These are phyloP conservation scores for Pteropus rufus DNA, from an alignment of 2,797 vertebrate species.

Conservation along the genomic window DNA sequence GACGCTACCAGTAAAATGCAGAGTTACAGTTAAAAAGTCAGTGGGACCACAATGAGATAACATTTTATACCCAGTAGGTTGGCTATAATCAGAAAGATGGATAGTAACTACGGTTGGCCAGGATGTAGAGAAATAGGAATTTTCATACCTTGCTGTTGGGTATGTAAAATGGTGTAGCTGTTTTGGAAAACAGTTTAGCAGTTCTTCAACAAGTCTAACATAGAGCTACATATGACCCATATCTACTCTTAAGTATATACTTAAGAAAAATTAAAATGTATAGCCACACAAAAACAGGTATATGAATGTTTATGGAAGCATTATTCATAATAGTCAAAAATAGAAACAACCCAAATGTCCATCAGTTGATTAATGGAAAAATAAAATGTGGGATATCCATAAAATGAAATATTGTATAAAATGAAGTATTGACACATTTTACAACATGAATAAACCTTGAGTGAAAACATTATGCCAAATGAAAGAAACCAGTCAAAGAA, in stretches of 20 bases:
- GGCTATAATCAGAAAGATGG: neutral
- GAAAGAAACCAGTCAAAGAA: neutral
- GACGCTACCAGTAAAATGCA: neutral
- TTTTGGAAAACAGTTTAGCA: neutral
- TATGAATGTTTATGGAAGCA: neutral
- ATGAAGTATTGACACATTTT: neutral
- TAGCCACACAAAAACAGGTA: neutral
- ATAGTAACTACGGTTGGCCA: neutral
- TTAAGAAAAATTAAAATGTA: neutral
- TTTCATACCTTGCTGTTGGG: neutral
- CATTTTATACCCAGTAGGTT: neutral
- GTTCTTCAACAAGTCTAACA: neutral
- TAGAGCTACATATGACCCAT: neutral
- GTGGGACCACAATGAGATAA: neutral
- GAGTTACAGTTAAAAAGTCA: neutral
- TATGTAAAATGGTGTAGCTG: neutral
- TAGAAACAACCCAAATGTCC: neutral
- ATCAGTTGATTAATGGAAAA: neutral
- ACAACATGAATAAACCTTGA: neutral
- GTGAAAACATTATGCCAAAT: neutral
- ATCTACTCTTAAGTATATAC: neutral
- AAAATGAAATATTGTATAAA: neutral
- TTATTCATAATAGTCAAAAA: neutral
- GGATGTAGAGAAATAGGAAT: neutral
- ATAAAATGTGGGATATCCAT: neutral